A percentile compares a stretch with the other conserved stretches of the same genome.
phyloP scores from a whole-genome alignment of 2,888 invertebrate genomes.

The Lepetodrilus schrolli region DNA sequence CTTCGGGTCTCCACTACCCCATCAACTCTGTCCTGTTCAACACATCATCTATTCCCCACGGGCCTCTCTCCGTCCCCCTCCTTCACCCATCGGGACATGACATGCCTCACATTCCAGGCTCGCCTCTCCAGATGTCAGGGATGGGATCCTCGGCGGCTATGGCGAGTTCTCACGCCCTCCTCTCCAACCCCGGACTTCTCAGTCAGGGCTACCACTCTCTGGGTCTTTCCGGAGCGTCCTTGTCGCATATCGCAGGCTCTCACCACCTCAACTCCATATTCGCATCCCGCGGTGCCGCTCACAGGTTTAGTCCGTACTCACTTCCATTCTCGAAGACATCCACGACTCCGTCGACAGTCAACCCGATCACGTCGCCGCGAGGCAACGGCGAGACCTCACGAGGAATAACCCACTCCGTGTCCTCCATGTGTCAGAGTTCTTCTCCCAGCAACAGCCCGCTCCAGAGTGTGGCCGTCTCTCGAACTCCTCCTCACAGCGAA shows the following conservation, averaged over 20 bases:
- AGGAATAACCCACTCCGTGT: constrained; percentile 29
- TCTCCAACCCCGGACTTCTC: constrained; percentile 83
- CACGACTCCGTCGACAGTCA: constrained; percentile 56
- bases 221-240: constrained; percentile 73
- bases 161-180: constrained; percentile 90
- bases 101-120: constrained; percentile 78
- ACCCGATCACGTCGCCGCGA: constrained; percentile 73
- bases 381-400: constrained; percentile 40
- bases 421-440: constrained; percentile 46
- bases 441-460: constrained; percentile 47
- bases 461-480: not conserved
- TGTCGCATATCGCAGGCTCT: constrained; percentile 52
- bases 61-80: constrained; percentile 50
- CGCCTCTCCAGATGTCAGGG: constrained; percentile 76
- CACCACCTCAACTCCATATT: constrained; percentile 62
- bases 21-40: constrained; percentile 56
- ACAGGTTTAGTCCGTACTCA: constrained; percentile 92
- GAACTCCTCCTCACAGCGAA: constrained; percentile 80
- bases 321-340: constrained; percentile 76
- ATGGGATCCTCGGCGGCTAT: constrained; percentile 80
- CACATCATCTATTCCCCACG: constrained; percentile 48
- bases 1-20: constrained; percentile 65
- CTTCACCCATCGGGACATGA: constrained; percentile 61
- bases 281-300: constrained; percentile 79
- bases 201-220: constrained; percentile 73